These are phyloP conservation scores for Neuroterus valhalla DNA, from an alignment of 1,140 invertebrate genomes.

Conservation along the genomic window DNA sequence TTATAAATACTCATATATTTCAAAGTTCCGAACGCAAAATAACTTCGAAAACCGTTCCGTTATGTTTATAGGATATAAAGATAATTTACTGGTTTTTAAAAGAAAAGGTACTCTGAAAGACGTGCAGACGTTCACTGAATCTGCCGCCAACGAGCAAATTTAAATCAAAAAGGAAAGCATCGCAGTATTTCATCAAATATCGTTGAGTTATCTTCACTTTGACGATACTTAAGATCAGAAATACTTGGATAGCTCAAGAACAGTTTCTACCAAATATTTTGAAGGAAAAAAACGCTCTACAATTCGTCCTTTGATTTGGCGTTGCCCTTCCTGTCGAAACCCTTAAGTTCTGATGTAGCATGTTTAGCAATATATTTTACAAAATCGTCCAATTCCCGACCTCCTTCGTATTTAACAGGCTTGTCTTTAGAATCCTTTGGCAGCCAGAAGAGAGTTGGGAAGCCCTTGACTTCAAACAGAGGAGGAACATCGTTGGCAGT, in stretches of 20 bases:
- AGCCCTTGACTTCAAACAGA: constrained; percentile 95
- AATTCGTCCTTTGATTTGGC: constrained; percentile 79
- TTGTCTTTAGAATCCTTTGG: constrained; percentile 88
- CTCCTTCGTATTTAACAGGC: constrained; percentile 96
- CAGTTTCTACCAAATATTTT: background rate
- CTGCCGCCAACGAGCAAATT: too few relatives aligned
- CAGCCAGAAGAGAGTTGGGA: constrained; percentile 98
- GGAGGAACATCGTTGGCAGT: constrained; percentile 98
- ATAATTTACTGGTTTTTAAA: too few relatives aligned
- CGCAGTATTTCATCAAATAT: too few relatives aligned
- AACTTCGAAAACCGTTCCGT: too few relatives aligned
- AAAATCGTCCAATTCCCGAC: constrained; percentile 96
- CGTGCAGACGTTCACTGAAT: too few relatives aligned
- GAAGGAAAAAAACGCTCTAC: constrained; percentile 64
- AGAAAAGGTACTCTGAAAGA: too few relatives aligned
- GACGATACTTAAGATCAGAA: background rate
- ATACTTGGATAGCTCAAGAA: background rate
- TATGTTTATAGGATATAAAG: too few relatives aligned
- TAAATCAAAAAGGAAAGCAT: too few relatives aligned
- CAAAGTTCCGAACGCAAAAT: background rate
- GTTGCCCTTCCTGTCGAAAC: constrained; percentile 92
- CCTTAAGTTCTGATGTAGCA: constrained; percentile 90
- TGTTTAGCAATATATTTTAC: constrained; percentile 97
- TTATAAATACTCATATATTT: background rate
- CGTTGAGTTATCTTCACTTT: background rate